Percentiles rank a stretch among this genome's conserved stretches.
Conservation (phyloP, 2,797 vertebrate species). For the Bovichtus variegatus region DNA sequence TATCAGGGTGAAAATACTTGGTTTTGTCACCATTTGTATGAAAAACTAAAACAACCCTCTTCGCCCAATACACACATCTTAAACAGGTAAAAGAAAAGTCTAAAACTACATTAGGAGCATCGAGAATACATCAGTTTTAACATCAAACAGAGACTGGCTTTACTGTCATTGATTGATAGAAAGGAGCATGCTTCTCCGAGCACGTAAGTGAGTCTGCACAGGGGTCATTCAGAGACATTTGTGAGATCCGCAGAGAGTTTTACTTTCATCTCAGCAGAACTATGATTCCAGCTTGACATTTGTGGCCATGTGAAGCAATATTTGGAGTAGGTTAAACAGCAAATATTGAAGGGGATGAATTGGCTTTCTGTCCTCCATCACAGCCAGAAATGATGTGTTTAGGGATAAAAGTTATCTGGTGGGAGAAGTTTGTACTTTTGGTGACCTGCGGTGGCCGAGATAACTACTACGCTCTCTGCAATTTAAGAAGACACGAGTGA, state of each 20-base stretch:
- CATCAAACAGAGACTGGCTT: background rate
- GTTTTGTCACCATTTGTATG: background rate
- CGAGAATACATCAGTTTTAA: background rate
- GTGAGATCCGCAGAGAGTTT: background rate
- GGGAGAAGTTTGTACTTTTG: background rate
- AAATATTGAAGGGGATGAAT: too few species aligned
- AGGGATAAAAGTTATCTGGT: background rate
- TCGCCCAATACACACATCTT: background rate
- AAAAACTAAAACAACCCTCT: background rate
- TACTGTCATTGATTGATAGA: background rate
- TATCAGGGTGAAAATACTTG: background rate
- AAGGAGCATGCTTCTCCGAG: background rate
- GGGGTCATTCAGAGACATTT: background rate
- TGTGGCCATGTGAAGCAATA: background rate
- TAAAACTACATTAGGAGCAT: background rate
- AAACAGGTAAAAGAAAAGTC: background rate
- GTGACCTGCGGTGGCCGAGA: background rate
- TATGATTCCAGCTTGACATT: background rate
- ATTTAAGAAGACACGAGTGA: background rate
- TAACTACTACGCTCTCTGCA: background rate
- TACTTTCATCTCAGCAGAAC: background rate
- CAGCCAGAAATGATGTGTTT: background rate
- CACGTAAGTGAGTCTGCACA: background rate
- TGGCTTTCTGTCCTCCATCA: background rate
- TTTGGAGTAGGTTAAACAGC: background rate